Conservation (phyloP, 1,140 invertebrate species). For the Watersipora subatra region DNA sequence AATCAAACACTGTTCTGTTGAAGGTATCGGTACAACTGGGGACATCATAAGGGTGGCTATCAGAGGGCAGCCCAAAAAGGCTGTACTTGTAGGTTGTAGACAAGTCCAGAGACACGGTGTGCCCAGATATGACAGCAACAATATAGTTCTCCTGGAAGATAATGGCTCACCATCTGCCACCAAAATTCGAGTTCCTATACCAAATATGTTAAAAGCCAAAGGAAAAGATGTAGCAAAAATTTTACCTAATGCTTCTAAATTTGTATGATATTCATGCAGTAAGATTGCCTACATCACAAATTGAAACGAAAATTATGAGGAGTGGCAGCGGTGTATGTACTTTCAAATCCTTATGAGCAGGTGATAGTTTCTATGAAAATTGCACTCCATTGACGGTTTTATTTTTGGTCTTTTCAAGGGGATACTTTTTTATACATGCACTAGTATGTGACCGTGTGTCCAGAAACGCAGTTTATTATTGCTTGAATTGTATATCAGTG, state of each 20-base stretch:
- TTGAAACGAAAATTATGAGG: too few species aligned
- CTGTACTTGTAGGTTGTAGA: constrained; percentile 76
- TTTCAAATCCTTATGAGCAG: too few species aligned
- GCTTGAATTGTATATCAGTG: too few species aligned
- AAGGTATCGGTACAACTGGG: constrained; percentile 57
- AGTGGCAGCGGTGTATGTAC: too few species aligned
- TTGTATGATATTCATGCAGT: constrained; percentile 52
- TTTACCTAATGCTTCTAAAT: constrained; percentile 77
- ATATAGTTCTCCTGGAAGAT: constrained; percentile 89
- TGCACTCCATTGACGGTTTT: too few species aligned
- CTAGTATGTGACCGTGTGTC: too few species aligned
- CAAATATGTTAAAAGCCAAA: constrained; percentile 72
- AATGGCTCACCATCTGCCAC: constrained; percentile 82
- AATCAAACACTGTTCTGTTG: constrained; percentile 77
- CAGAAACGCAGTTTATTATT: too few species aligned
- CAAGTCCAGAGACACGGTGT: constrained; percentile 66
- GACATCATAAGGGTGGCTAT: constrained; percentile 75
- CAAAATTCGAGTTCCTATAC: constrained; percentile 84
- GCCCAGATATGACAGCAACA: constrained; percentile 90
- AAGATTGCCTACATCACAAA: too few species aligned
- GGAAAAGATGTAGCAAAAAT: constrained; percentile 80
- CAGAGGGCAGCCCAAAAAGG: constrained; percentile 90
- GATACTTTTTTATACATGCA: too few species aligned
- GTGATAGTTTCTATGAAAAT: too few species aligned
- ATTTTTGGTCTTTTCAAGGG: too few species aligned